Base-by-base conservation (phyloP, 2,797 vertebrate genomes). In the Spheniscus humboldti region DNA sequence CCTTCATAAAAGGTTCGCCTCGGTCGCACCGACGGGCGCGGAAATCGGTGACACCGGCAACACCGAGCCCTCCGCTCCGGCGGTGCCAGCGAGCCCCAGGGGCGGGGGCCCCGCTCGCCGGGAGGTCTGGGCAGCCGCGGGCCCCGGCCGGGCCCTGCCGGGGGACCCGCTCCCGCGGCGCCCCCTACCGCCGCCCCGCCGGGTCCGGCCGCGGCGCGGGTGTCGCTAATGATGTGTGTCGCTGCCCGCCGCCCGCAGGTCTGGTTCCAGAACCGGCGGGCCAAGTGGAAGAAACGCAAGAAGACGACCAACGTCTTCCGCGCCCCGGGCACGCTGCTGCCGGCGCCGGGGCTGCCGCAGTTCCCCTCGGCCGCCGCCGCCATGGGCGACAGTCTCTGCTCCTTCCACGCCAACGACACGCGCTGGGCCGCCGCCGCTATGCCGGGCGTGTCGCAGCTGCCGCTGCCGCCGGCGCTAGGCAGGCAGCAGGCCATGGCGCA, bases 221-320 rank as follows among this genome's bases (percentile, higher is more conserved):
- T 23, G 62, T 43, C 11, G 48, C 75, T 63, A n/a, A 64, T 18
- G 14, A 48, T 86, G 47, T 75, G 43, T 95, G 68, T 92, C 67
- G 55, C 74, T 90, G 69, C 48, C 95, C 17, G 22, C 81, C 94
- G 88, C 47, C 68, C 82, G 37, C 98, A 99, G 99, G 99, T 99
- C n/a, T 99, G 99, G 99, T 99, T 99, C 97, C 99, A 99, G 98
- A 99, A 99, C 97, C 98, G 99, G 48, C 99, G 99, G 31, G 99
- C 99, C 33, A 99, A 99, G 97, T 99, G 99, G 99, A 99, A 99
- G 98, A 99, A 99, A 92, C 99, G 99, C 97, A 99, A 99, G 99
- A 99, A 99, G 99, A 99, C 99, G 53, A 99, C 99, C 73, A 99
- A 99, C 79, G 99, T 99, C 50, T 99, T 99, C 97, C 99, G 99